phyloP scores from a whole-genome alignment of 2,888 invertebrate genomes.

The Cetonia aurata region DNA sequence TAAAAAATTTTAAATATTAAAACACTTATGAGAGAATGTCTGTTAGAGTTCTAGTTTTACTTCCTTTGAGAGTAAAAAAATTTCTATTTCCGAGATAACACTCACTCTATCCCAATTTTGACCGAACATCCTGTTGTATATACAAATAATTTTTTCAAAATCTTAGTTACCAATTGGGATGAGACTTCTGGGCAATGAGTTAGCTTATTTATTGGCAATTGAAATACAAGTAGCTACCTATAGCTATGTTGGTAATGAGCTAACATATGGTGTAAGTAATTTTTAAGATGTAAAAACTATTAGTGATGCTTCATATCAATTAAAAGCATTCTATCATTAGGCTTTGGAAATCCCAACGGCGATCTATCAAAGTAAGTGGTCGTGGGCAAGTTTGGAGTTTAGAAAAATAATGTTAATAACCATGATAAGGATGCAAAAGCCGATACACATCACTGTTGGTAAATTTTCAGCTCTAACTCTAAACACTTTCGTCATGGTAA shows the following conservation, averaged over 20 bases:
- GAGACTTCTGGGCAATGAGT: slow-evolving; percentile 43
- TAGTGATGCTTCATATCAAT: not conserved
- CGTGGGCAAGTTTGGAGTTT: slow-evolving; percentile 47
- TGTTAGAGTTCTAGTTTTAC: no score
- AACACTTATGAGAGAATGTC: no score
- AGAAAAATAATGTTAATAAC: slow-evolving; percentile 53
- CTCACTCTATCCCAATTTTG: not conserved
- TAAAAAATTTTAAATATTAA: no score
- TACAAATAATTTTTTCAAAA: not conserved
- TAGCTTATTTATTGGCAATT: slow-evolving; percentile 47
- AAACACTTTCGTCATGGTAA: slow-evolving; percentile 53
- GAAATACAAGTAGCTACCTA: slow-evolving; percentile 47
- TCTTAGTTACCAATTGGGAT: slow-evolving; percentile 44
- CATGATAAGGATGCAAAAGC: slow-evolving; percentile 53
- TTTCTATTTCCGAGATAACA: not conserved
- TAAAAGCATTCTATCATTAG: no score
- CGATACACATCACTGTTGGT: slow-evolving; percentile 54
- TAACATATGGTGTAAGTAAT: slow-evolving; percentile 45
- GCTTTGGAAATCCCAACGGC: slow-evolving; percentile 47
- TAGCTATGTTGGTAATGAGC: slow-evolving; percentile 46
- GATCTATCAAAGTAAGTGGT: slow-evolving; percentile 53
- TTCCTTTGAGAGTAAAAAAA: no score
- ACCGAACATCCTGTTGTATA: no score
- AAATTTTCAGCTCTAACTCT: slow-evolving; percentile 54
- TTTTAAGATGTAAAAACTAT: no score